Evolutionary conservation across 64 coral and sea anemone species (phyloP).

Genomic region (Stylophora pistillata): DNA sequence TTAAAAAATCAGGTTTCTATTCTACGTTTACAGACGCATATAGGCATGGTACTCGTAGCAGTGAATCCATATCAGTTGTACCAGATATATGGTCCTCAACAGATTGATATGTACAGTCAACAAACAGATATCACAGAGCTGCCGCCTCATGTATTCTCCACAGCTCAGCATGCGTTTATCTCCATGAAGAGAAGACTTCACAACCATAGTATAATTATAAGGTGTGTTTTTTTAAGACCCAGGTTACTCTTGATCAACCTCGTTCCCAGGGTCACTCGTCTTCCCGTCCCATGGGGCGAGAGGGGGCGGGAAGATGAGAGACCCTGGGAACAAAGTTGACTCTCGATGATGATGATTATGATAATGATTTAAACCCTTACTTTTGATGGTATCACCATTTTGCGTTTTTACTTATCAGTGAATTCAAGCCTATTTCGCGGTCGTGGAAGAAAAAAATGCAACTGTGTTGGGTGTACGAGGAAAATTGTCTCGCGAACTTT

Average conservation of each 20-base stretch:
- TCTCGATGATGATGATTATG: too few relatives aligned
- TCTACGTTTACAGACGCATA: slow-evolving; percentile 60
- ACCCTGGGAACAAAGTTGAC: too few relatives aligned
- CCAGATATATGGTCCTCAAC: slow-evolving; percentile 57
- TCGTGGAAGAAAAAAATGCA: too few relatives aligned
- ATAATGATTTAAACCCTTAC: too few relatives aligned
- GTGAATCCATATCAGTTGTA: slow-evolving; percentile 76
- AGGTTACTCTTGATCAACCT: not conserved
- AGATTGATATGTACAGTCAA: slow-evolving; percentile 66
- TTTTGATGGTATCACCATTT: too few relatives aligned
- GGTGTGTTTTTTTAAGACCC: slow-evolving; percentile 4
- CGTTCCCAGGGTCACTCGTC: not conserved
- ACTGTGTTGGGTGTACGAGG: too few relatives aligned
- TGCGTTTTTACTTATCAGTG: too few relatives aligned
- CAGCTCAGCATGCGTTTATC: slow-evolving; percentile 64
- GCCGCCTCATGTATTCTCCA: slow-evolving; percentile 76
- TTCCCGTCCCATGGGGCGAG: too few relatives aligned
- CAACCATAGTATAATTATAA: slow-evolving; percentile 86
- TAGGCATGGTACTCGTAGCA: slow-evolving; percentile 81
- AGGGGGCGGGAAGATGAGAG: too few relatives aligned
- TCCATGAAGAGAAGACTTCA: slow-evolving; percentile 74
- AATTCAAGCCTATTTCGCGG: too few relatives aligned
- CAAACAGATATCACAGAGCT: slow-evolving; percentile 23
- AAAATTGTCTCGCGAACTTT: too few relatives aligned
- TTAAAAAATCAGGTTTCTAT: too few relatives aligned